phyloP scores from a whole-genome alignment of 2,797 vertebrate species.

The Jordanella pulchra region DNA sequence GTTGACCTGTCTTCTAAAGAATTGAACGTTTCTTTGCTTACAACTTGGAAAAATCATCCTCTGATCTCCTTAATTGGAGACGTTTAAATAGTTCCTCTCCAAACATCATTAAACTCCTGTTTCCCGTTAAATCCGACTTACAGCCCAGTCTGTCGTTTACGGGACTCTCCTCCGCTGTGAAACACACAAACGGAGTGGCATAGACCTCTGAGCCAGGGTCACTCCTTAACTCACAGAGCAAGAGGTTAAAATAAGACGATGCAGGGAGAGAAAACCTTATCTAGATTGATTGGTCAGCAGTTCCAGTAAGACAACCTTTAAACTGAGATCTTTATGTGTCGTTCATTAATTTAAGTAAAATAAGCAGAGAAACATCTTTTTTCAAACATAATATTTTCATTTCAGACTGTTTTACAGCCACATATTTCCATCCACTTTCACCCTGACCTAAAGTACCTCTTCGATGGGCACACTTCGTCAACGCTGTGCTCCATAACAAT shows the following conservation, averaged over 20 bases:
- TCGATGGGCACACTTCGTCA: not conserved
- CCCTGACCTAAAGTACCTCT: not conserved
- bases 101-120: conserved; percentile 60
- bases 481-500: conserved; percentile 6
- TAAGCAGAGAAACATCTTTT: not conserved
- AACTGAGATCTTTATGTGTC: conserved; percentile 1
- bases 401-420: not conserved
- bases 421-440: not conserved
- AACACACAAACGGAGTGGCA: conserved; percentile 43
- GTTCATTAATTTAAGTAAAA: not conserved
- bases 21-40: not conserved
- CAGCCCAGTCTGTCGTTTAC: conserved; percentile 43
- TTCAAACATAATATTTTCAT: not conserved
- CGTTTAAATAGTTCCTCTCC: conserved; percentile 55
- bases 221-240: not conserved
- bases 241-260: conserved; percentile 10
- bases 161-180: conserved; percentile 42
- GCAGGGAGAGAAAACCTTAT: not conserved
- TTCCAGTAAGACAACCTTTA: not conserved
- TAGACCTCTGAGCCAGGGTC: conserved; percentile 20
- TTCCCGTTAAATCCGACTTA: conserved; percentile 53
- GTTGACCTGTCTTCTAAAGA: not conserved
- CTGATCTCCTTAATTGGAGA: conserved; percentile 43
- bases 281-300: conserved; percentile 9
- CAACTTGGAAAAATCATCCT: conserved; percentile 32